A percentile compares a stretch with the other conserved stretches of the same genome.
phyloP scores from a whole-genome alignment of 2,113 vertebrate genomes.

The Bettongia penicillata region DNA sequence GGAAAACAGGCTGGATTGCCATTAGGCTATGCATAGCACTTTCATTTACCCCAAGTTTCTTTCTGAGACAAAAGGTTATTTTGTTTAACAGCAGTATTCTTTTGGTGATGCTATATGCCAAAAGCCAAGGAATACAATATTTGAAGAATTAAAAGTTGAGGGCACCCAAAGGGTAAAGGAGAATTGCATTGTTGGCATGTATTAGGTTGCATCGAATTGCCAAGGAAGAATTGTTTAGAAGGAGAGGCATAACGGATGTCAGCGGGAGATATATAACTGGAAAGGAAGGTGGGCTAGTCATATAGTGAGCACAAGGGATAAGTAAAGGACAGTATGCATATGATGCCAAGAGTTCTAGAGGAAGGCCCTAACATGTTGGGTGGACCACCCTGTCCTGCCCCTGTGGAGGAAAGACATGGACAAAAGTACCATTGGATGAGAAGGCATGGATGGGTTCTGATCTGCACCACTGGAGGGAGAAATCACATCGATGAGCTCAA shows the following conservation, averaged over 20 bases:
- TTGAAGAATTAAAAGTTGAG: slow-evolving; percentile 1
- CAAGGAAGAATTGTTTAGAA: neutral
- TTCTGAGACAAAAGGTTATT: neutral
- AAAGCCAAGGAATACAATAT: neutral
- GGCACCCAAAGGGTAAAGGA: neutral
- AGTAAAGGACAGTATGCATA: neutral
- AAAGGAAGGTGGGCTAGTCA: neutral
- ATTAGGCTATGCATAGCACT: neutral
- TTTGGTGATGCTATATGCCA: neutral
- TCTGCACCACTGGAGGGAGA: neutral
- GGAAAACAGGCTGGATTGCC: neutral
- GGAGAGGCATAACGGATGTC: neutral
- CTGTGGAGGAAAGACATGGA: neutral
- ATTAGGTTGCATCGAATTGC: neutral
- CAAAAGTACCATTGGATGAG: slow-evolving; percentile 3
- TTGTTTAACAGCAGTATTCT: neutral
- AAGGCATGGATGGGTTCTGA: neutral
- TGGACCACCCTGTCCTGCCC: neutral
- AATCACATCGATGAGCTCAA: neutral
- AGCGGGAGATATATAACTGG: neutral
- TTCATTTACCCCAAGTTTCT: neutral
- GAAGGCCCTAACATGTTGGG: neutral
- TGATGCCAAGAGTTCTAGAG: neutral
- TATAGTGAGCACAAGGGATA: neutral
- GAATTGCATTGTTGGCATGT: neutral